Evolutionary conservation across 2,797 vertebrate species (phyloP), one percentile per base, ranked within the genome.

Genomic region (Synanceia verrucosa): DNA sequence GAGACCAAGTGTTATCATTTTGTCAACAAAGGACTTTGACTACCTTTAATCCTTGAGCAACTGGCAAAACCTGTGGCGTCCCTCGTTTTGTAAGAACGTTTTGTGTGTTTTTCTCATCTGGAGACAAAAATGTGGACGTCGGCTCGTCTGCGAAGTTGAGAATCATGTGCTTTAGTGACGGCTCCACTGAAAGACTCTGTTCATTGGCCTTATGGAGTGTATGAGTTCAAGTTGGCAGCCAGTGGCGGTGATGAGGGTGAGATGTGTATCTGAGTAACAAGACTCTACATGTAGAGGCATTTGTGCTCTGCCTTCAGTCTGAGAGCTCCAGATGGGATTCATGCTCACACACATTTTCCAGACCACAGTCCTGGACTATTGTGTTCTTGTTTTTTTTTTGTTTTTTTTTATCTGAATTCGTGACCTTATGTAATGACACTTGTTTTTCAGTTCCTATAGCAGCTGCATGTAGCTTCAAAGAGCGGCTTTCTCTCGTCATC

Each of bases 271-370:
- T 65, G 73, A 11, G 50, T 62, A 64, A 90, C 93, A 93, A 93
- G 94, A 88, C 89, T 82, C 75, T 64, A 86, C 93, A 92, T 62
- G 92, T 78, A 55, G 43, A 90, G 89, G 90, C 87, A 93, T 92
- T 84, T 10, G 53, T 69, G 34, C 47, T 76, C 39, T 58, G 71
- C 80, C 69, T 79, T 81, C 33, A 48, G 59, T 53, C 5, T 9
- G 16, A 21, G 50, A 52, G 66, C 50, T 69, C 66, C 58, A 65
- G 69, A 41, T n/a, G 39, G 39, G 39, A 16, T n/a, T 9, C 39
- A 41, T n/a, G 39, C n/a, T 9, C 39, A 41, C 39, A 41, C 39
- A 41, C 39, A 41, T 41, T 41, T 73, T 61, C 64, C 70, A 61
- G 48, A 77, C 48, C 60, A 9, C 34, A 57, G 26, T 28, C 16